These are phyloP conservation scores for Pantherophis alleghaniensis DNA, from an alignment of 2,797 vertebrate species.

Conservation along the genomic window DNA sequence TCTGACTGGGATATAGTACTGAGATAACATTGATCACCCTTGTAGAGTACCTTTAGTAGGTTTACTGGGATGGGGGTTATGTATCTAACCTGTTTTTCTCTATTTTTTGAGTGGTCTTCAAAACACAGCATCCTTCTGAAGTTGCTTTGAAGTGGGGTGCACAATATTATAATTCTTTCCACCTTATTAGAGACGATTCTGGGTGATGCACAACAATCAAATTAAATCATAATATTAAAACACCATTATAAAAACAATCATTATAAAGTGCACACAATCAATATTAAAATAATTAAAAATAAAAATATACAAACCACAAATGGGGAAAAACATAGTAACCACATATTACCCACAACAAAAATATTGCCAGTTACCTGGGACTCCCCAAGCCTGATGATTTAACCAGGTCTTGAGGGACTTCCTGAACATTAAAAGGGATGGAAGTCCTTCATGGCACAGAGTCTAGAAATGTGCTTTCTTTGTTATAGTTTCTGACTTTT, in stretches of 20 bases:
- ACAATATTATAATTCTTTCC: not conserved
- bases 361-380: not conserved
- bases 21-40: not conserved
- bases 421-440: not conserved
- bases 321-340: not conserved
- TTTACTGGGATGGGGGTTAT: not conserved
- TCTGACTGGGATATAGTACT: not conserved
- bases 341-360: not conserved
- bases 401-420: not conserved
- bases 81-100: not conserved
- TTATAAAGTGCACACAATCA: not conserved
- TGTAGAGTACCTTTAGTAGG: not conserved
- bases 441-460: not conserved
- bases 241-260: not conserved
- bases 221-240: not conserved
- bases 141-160: not conserved
- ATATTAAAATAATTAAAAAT: not conserved
- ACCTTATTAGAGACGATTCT: not conserved
- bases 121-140: not conserved
- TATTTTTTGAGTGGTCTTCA: not conserved
- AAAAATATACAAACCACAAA: not conserved
- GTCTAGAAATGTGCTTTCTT: not conserved
- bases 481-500: not conserved
- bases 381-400: not conserved
- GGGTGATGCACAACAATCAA: not conserved